Conservation (phyloP, 1,140 invertebrate genomes). For the Cherax destructor region DNA sequence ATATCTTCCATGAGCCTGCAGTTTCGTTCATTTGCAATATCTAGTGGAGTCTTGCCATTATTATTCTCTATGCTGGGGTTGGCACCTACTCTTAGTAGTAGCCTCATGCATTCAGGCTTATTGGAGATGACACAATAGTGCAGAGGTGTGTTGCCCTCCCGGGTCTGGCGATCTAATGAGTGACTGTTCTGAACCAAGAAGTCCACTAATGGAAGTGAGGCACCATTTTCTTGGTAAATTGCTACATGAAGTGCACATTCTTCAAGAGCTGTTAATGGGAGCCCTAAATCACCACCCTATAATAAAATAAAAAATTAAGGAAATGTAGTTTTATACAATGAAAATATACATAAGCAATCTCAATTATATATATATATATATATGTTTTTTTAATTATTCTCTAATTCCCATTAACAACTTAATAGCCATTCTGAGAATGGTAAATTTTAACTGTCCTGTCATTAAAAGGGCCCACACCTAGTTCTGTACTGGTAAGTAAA, state of each 20-base stretch:
- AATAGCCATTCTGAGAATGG: no score
- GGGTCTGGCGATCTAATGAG: conserved; percentile 77
- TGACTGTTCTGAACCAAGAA: conserved; percentile 93
- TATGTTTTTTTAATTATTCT: no score
- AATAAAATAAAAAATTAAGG: conserved; percentile 72
- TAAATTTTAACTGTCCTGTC: no score
- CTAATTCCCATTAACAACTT: no score
- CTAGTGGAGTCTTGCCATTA: conserved; percentile 89
- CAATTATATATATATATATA: no score
- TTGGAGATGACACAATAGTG: conserved; percentile 93
- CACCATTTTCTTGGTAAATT: conserved; percentile 86
- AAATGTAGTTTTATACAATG: no score
- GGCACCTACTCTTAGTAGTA: conserved; percentile 89
- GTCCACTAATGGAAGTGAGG: conserved; percentile 92
- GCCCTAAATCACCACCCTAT: conserved; percentile 77
- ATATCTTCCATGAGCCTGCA: conserved; percentile 89
- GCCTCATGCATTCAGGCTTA: conserved; percentile 94
- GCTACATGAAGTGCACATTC: conserved; percentile 84
- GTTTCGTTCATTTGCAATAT: conserved; percentile 91
- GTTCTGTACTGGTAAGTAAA: no score
- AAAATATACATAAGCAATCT: no score
- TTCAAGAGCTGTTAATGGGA: conserved; percentile 53
- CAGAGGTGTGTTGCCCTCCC: conserved; percentile 90
- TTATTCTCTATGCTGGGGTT: conserved; percentile 88
- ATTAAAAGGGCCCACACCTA: no score